Evolutionary conservation across 2,113 vertebrate genomes (phyloP).

Genomic region (Herpailurus yagouaroundi): DNA sequence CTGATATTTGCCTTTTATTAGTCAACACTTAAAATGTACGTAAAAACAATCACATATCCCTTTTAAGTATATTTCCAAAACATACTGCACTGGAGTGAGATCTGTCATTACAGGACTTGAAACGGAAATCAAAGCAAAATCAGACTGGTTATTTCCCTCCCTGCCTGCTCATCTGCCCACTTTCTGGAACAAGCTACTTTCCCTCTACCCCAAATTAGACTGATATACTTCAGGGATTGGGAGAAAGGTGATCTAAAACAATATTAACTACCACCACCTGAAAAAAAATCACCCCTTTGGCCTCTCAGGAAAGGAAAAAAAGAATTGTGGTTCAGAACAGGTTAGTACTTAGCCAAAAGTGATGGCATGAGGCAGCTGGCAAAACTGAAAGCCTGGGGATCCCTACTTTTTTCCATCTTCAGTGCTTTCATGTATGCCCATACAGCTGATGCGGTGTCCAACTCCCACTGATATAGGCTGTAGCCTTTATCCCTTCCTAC

Average conservation of each 20-base stretch:
- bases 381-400: background rate
- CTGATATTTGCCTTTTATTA: conserved; percentile 75
- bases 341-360: background rate
- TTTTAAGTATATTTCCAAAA: conserved; percentile 77
- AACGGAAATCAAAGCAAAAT: conserved; percentile 67
- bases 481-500: background rate
- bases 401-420: background rate
- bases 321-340: conserved; percentile 22
- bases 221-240: background rate
- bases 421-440: background rate
- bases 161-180: background rate
- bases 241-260: background rate
- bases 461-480: background rate
- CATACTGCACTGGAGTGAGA: conserved; percentile 43
- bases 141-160: conserved; percentile 50
- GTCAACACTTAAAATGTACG: conserved; percentile 61
- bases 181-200: background rate
- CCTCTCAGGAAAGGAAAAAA: background rate
- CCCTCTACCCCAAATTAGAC: background rate
- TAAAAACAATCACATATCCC: conserved; percentile 53
- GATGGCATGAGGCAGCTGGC: background rate
- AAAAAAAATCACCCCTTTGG: background rate
- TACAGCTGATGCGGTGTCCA: background rate
- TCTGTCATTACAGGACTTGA: conserved; percentile 57
- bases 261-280: background rate